These are phyloP conservation scores for Xylota segnis DNA, from an alignment of 2,888 invertebrate species.

Conservation along the genomic window DNA sequence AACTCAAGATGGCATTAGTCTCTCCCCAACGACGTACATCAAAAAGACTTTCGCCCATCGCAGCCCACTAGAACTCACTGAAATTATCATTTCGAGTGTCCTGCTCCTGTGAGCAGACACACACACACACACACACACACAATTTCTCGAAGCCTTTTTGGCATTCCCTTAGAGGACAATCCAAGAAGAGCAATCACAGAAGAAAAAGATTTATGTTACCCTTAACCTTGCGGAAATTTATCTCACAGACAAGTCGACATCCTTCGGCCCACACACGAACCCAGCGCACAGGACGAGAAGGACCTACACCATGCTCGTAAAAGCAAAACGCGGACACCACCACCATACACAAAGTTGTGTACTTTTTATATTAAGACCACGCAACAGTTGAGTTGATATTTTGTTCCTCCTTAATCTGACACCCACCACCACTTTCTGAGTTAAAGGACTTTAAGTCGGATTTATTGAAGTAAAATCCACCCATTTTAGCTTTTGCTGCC, in stretches of 20 bases:
- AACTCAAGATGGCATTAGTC: constrained; percentile 10
- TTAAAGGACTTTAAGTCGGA: constrained; percentile 29
- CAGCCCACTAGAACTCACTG: neutral
- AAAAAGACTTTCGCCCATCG: neutral
- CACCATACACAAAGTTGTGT: neutral
- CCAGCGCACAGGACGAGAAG: no score
- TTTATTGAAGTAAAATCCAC: constrained; percentile 14
- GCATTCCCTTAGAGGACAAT: constrained; percentile 2
- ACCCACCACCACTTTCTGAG: constrained; percentile 9
- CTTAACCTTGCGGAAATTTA: constrained; percentile 46
- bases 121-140: constrained; percentile 3
- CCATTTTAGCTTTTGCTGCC: constrained; percentile 1
- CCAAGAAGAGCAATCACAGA: neutral
- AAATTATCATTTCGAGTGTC: neutral
- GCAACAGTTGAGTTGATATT: constrained; percentile 26
- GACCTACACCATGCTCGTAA: constrained; percentile 4
- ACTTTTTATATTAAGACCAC: constrained; percentile 9
- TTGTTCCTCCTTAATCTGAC: neutral
- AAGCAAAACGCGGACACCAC: constrained; percentile 21
- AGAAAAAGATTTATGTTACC: constrained; percentile 37
- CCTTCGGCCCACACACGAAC: neutral
- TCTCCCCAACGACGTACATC: neutral
- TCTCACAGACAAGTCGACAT: constrained; percentile 38
- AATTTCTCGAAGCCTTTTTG: neutral
- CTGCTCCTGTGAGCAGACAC: neutral